These are phyloP conservation scores for Epinephelus lanceolatus DNA, from an alignment of 2,113 vertebrate genomes.

Conservation along the genomic window DNA sequence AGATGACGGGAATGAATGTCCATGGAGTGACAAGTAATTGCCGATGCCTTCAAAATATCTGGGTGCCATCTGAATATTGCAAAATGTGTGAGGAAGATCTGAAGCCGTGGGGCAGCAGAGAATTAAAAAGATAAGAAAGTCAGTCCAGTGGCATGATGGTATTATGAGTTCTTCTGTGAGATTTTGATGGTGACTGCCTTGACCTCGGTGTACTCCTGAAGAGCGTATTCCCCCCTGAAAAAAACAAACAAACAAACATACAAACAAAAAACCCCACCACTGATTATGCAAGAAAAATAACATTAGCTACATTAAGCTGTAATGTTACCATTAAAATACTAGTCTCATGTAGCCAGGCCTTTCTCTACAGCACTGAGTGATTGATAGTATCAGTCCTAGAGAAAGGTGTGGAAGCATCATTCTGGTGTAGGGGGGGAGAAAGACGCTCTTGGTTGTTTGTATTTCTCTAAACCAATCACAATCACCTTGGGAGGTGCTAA, in stretches of 20 bases:
- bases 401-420: too few relatives aligned
- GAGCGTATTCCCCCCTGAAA: constrained; percentile 90
- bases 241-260: neutral
- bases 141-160: neutral
- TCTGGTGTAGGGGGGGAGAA: too few relatives aligned
- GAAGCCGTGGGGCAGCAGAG: neutral
- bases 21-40: neutral
- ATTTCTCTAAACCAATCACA: too few relatives aligned
- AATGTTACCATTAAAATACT: neutral
- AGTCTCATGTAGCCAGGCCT: too few relatives aligned
- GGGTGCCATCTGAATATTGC: neutral
- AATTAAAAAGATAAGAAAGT: neutral
- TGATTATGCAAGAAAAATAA: constrained; percentile 9
- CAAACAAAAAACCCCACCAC: neutral
- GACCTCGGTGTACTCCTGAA: constrained; percentile 91
- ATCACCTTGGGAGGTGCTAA: too few relatives aligned
- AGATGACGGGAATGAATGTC: neutral
- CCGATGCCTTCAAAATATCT: neutral
- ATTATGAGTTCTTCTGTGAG: constrained; percentile 91
- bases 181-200: constrained; percentile 93
- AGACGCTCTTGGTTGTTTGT: too few relatives aligned
- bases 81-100: neutral
- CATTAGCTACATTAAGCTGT: neutral
- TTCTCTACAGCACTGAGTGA: too few relatives aligned
- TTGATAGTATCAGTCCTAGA: too few relatives aligned